Evolutionary conservation across 2,888 invertebrate genomes (phyloP).

Genomic region (Cataglyphis cursor): DNA sequence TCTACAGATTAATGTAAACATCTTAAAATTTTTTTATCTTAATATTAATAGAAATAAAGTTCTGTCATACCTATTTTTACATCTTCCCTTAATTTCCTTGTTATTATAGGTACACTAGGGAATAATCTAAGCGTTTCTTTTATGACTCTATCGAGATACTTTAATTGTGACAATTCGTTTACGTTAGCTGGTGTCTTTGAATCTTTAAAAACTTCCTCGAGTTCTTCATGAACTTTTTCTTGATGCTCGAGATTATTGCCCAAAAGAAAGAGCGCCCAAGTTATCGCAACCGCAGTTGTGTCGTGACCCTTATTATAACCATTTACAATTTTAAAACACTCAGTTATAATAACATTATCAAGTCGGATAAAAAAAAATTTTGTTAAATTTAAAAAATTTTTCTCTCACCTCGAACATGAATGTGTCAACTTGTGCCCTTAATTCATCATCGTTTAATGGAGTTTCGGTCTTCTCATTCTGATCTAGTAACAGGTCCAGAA

Average conservation of each 20-base stretch:
- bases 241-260: constrained; percentile 87
- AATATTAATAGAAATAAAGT: neutral
- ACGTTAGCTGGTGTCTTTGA: constrained; percentile 76
- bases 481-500: constrained; percentile 90
- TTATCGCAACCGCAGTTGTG: constrained; percentile 88
- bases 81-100: constrained; percentile 87
- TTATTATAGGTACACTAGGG: constrained; percentile 88
- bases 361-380: neutral
- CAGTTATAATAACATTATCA: neutral
- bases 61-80: constrained; percentile 83
- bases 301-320: constrained; percentile 86
- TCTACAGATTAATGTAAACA: neutral
- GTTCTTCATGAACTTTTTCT: constrained; percentile 87
- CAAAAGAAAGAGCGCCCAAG: constrained; percentile 87
- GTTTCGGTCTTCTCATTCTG: constrained; percentile 88
- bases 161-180: constrained; percentile 85
- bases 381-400: neutral
- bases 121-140: constrained; percentile 89
- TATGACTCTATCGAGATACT: constrained; percentile 88
- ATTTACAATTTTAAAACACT: neutral
- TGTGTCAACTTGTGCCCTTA: constrained; percentile 91
- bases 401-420: constrained; percentile 90
- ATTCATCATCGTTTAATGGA: constrained; percentile 88
- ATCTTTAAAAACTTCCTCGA: constrained; percentile 85
- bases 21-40: neutral